Percentiles rank a stretch among this genome's conserved stretches.
These are phyloP conservation scores for Cryptosula pallasiana DNA, from an alignment of 2,888 invertebrate genomes.

Conservation along the genomic window DNA sequence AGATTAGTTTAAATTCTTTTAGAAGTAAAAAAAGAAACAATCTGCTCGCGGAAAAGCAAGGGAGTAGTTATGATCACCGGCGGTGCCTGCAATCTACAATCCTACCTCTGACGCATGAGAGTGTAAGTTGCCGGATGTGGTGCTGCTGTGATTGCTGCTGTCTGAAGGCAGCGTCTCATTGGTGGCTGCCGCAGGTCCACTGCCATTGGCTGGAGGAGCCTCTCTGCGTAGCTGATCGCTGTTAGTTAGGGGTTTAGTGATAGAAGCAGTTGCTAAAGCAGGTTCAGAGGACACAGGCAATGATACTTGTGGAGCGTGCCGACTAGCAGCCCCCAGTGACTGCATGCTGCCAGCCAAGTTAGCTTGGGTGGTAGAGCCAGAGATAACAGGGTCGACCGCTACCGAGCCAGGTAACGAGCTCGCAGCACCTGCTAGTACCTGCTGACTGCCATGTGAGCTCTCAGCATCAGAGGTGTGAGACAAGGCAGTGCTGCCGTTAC, in stretches of 20 bases:
- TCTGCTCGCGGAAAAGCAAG: too few relatives aligned
- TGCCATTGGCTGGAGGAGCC: not conserved
- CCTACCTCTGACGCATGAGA: constrained; percentile 1
- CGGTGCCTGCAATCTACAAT: too few relatives aligned
- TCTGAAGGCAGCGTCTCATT: not conserved
- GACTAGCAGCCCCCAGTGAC: constrained; percentile 6
- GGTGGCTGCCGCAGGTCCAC: not conserved
- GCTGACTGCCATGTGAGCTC: not conserved
- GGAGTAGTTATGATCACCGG: too few relatives aligned
- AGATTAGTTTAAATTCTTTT: too few relatives aligned
- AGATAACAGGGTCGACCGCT: constrained; percentile 7
- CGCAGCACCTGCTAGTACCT: not conserved
- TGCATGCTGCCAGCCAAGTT: constrained; percentile 11
- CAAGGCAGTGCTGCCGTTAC: not conserved
- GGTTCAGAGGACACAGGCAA: not conserved
- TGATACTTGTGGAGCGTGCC: not conserved
- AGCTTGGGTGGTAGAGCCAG: not conserved
- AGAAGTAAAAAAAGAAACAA: too few relatives aligned
- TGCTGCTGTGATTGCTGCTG: not conserved
- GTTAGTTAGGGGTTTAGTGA: not conserved
- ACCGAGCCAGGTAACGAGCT: not conserved
- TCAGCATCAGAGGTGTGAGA: not conserved
- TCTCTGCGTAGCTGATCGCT: not conserved
- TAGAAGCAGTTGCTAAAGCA: not conserved
- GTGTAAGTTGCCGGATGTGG: not conserved